Percentiles rank a stretch among this genome's conserved stretches.
These are phyloP conservation scores for Crotalus viridis DNA, from an alignment of 2,113 vertebrate genomes.

Conservation along the genomic window DNA sequence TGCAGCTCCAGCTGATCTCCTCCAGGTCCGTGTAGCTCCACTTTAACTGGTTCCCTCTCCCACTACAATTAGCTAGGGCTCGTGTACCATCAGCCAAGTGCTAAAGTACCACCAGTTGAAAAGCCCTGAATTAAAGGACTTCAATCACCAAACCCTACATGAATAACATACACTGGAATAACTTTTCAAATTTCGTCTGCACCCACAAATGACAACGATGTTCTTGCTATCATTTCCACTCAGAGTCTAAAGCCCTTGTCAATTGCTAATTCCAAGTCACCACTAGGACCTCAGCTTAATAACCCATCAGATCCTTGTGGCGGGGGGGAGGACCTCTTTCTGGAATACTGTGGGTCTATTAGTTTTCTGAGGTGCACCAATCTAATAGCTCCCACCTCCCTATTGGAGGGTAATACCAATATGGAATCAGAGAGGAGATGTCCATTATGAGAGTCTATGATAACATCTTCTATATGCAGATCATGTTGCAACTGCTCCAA, in stretches of 20 bases:
- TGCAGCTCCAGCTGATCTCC: no score
- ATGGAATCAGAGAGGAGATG: neutral
- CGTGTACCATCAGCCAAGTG: no score
- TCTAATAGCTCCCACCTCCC: neutral
- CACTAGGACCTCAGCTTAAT: neutral
- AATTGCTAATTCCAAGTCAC: neutral
- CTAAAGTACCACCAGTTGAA: no score
- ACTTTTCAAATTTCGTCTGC: neutral
- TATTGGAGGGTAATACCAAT: neutral
- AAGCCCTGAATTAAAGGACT: neutral
- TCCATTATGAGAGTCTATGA: neutral
- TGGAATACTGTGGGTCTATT: neutral
- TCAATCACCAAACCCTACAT: neutral
- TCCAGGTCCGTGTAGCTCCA: no score
- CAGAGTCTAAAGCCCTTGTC: neutral
- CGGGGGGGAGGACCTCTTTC: neutral
- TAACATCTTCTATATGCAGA: neutral
- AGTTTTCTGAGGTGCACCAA: neutral
- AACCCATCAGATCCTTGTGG: neutral
- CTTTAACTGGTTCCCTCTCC: no score
- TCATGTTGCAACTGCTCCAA: neutral
- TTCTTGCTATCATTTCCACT: neutral
- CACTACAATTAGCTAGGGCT: no score
- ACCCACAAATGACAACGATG: neutral
- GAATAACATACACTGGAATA: neutral